phyloP scores from a whole-genome alignment of 2,888 invertebrate species.

The Chrysodeixis includens region DNA sequence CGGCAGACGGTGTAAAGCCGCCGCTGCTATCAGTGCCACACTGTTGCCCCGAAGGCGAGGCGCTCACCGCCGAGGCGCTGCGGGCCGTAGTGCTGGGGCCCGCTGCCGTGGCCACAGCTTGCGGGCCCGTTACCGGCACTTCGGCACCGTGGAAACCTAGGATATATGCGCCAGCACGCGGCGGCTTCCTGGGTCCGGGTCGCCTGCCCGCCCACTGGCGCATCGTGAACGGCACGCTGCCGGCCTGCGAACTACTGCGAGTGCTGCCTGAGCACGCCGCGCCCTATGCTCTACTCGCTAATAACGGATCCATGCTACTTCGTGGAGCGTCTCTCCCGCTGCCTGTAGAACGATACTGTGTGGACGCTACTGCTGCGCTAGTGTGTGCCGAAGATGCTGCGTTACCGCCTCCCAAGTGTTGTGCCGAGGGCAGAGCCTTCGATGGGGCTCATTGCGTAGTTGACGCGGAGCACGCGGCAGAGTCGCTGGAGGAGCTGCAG shows the following conservation, averaged over 20 bases:
- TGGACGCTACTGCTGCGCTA: constrained; percentile 91
- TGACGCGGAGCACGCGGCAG: constrained; percentile 66
- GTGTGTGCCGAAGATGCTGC: constrained; percentile 87
- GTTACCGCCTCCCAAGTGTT: constrained; percentile 91
- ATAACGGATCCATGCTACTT: constrained; percentile 91
- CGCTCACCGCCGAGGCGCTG: constrained; percentile 66
- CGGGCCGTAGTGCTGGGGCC: constrained; percentile 73
- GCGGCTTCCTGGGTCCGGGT: constrained; percentile 76
- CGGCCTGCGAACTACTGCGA: constrained; percentile 70
- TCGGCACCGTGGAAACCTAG: constrained; percentile 88
- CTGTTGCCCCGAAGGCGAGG: constrained; percentile 59
- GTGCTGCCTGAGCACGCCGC: constrained; percentile 79
- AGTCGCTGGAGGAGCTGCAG: constrained; percentile 75
- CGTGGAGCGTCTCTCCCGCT: constrained; percentile 81
- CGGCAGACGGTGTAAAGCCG: constrained; percentile 53
- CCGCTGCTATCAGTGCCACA: constrained; percentile 75
- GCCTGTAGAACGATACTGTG: constrained; percentile 91
- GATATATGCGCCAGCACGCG: constrained; percentile 87
- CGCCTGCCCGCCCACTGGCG: constrained; percentile 86
- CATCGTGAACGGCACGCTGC: constrained; percentile 76
- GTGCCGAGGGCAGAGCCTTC: constrained; percentile 91
- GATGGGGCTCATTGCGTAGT: constrained; percentile 86
- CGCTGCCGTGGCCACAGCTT: constrained; percentile 67
- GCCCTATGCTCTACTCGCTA: constrained; percentile 89
- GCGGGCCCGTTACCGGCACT: constrained; percentile 75